Base-by-base conservation (phyloP, 64 coral and sea anemone genomes). In the Porites lutea region DNA sequence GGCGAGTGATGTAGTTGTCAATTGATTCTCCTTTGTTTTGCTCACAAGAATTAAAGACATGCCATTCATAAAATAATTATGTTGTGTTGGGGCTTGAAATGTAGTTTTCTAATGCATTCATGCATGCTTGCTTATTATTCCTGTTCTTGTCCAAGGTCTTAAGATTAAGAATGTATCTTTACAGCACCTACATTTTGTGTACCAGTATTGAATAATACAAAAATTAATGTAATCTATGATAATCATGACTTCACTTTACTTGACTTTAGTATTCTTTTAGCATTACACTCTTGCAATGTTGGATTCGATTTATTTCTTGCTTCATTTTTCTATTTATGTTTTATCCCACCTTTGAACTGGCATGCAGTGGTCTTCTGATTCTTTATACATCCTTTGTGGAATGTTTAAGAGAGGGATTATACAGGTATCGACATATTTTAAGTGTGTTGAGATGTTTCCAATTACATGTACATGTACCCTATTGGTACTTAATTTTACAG, bases 361-460 rank as follows among this genome's bases (percentile, higher is more conserved):
- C 19, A 27, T 37, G 8, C 79, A 98, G 97, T 98, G 97, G 97
- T 98, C 97, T 23, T 95, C 97, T 43, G 97, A 98, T 91, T 98
- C 97, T 13, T 84, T 92, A 13, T 98, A 93, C 70, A 64, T 98
- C 58, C 55, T 98, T 8, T 96, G 97, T 88, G 97, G 93, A 54
- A 98, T 98, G 94, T 91, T 82, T 45, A 98, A 98, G 54, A 71
- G 97, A 92, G 91, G 85, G 18, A 75, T 98, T 10, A 88, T 93
- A 68, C 97, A 98, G 75, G 97, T 96, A 74, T 59, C 7, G 7
- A 59, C 58, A 59, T 4, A 0, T 18, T 13, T 68, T 68, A 87
- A 70, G 16, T 74, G 51, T 19, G 5, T 48, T 1, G n/a, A 7
- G 11, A 3, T 13, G 27, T 63, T 37, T 37, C 27, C 27, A 37